Conservation (phyloP, 2,113 vertebrate genomes). For the Onychorhynchus coronatus region DNA sequence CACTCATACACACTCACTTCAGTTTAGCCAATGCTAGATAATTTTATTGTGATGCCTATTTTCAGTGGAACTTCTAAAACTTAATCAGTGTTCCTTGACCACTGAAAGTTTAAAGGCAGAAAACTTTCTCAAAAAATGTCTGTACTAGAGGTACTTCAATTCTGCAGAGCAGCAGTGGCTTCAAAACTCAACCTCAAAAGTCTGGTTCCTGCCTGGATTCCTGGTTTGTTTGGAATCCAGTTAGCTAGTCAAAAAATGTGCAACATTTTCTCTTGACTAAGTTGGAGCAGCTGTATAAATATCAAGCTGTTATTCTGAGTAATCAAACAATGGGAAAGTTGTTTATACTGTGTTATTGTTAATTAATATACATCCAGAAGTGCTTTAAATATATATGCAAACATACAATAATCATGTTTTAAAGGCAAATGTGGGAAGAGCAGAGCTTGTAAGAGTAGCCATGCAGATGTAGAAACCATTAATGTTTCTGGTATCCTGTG, state of each 20-base stretch:
- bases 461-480: conserved; percentile 69
- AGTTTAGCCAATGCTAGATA: not conserved
- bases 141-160: not conserved
- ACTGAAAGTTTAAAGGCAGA: not conserved
- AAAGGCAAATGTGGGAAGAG: conserved; percentile 28
- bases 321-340: conserved; percentile 54
- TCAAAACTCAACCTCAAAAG: not conserved
- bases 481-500: conserved; percentile 75
- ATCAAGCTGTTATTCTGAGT: conserved; percentile 22
- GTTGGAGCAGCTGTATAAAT: conserved; percentile 62
- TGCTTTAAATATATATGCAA: conserved; percentile 35
- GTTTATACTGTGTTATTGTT: conserved; percentile 53
- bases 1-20: accelerated
- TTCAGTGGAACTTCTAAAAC: not conserved
- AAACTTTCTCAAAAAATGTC: not conserved
- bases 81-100: not conserved
- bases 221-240: not conserved
- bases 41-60: not conserved
- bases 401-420: conserved; percentile 17
- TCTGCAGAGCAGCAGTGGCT: not conserved
- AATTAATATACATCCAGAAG: conserved; percentile 66
- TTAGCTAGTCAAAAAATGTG: not conserved
- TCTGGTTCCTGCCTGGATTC: not conserved
- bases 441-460: conserved; percentile 62
- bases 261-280: conserved; percentile 41